Conservation (phyloP, 2,113 vertebrate genomes). For the Shinisaurus crocodilurus region DNA sequence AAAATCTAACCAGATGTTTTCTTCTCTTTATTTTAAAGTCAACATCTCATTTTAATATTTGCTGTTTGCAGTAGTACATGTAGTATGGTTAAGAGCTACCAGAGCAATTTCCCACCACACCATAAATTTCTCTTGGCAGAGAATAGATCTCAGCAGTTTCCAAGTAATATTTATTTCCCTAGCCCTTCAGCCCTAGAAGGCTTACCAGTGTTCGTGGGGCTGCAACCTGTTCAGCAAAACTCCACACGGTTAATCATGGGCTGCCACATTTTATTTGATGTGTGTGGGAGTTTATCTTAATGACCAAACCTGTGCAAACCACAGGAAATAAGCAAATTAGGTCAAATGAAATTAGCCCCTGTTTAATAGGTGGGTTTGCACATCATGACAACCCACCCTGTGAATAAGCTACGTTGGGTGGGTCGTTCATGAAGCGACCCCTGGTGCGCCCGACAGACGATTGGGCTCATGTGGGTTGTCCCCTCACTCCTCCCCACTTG, state of each 20-base stretch:
- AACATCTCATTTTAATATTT: slow-evolving; percentile 26
- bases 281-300: background rate
- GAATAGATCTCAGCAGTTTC: slow-evolving; percentile 5
- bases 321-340: background rate
- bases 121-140: background rate
- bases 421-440: too few species aligned
- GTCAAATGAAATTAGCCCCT: too few species aligned
- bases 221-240: background rate
- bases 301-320: background rate
- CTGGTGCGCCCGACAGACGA: too few species aligned
- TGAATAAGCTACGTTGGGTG: too few species aligned
- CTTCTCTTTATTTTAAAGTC: slow-evolving; percentile 18
- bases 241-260: background rate
- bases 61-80: background rate
- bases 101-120: slow-evolving; percentile 23
- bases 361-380: too few species aligned
- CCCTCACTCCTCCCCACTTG: too few species aligned
- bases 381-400: too few species aligned
- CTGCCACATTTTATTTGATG: background rate
- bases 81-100: slow-evolving; percentile 8
- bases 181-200: slow-evolving; percentile 21
- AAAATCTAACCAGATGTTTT: background rate
- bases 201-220: background rate
- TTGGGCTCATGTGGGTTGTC: too few species aligned
- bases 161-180: background rate